phyloP scores from a whole-genome alignment of 1,140 invertebrate genomes.

The Psilanteris sp. region DNA sequence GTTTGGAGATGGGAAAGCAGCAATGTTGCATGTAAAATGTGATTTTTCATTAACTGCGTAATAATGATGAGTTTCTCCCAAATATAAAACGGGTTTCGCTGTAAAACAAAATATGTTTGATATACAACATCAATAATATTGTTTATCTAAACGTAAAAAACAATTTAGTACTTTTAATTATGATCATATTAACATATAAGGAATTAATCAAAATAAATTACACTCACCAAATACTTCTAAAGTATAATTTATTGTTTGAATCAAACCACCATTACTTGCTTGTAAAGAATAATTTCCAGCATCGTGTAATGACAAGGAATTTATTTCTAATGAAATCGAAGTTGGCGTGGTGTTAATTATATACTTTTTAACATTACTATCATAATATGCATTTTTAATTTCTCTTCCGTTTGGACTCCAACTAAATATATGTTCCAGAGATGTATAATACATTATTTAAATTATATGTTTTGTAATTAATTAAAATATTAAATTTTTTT shows the following conservation, averaged over 20 bases:
- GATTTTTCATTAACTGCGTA: conserved; percentile 17
- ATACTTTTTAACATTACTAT: conserved; percentile 17
- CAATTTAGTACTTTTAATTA: not conserved
- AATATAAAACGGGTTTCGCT: conserved; percentile 38
- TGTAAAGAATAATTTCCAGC: conserved; percentile 36
- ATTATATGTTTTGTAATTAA: not conserved
- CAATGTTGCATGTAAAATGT: conserved; percentile 22
- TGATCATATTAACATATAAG: not conserved
- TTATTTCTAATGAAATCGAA: conserved; percentile 21
- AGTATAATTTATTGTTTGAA: conserved; percentile 31
- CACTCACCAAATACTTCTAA: conserved; percentile 30
- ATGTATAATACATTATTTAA: too few relatives aligned
- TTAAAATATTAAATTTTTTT: too few relatives aligned
- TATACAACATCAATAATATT: too few relatives aligned
- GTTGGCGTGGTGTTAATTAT: conserved; percentile 15
- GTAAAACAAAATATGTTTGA: conserved; percentile 10
- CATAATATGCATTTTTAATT: conserved; percentile 21
- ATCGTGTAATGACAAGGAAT: conserved; percentile 18
- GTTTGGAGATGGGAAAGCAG: conserved; percentile 32
- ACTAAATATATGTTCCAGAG: conserved; percentile 21
- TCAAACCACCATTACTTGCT: conserved; percentile 24
- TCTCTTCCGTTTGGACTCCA: conserved; percentile 13
- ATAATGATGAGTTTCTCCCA: conserved; percentile 15
- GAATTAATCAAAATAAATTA: conserved; percentile 1
- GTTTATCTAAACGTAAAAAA: too few relatives aligned